Conservation (phyloP, 2,888 invertebrate genomes). For the Bombylius major region DNA sequence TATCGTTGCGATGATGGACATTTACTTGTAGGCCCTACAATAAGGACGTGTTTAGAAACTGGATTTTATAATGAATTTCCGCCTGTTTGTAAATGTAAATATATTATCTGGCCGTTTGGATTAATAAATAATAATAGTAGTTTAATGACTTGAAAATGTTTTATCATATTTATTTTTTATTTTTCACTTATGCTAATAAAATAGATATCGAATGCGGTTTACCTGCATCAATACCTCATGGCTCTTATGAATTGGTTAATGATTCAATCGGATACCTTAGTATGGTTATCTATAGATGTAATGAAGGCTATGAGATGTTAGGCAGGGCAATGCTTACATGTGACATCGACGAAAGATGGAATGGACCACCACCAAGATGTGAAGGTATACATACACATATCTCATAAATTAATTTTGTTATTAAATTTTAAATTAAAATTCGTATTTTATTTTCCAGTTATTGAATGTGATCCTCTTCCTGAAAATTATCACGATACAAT, state of each 20-base stretch:
- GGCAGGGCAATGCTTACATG: conserved; percentile 74
- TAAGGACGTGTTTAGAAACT: conserved; percentile 73
- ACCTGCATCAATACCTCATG: conserved; percentile 75
- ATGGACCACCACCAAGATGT: conserved; percentile 82
- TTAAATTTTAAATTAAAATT: not conserved
- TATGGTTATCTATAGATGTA: conserved; percentile 71
- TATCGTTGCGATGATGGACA: conserved; percentile 79
- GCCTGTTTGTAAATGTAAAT: conserved; percentile 84
- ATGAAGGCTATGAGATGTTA: conserved; percentile 73
- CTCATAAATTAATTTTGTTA: not conserved
- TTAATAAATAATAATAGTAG: not conserved
- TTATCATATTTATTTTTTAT: not conserved
- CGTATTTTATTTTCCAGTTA: conserved; percentile 38
- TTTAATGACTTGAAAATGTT: not conserved
- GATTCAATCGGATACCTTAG: conserved; percentile 79
- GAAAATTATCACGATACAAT: conserved; percentile 39
- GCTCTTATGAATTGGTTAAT: conserved; percentile 67
- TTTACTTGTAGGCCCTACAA: conserved; percentile 71
- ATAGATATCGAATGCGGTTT: conserved; percentile 79
- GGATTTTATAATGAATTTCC: conserved; percentile 91
- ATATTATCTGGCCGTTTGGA: too few relatives aligned
- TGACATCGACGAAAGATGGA: conserved; percentile 87
- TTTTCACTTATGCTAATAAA: not conserved
- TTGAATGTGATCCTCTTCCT: conserved; percentile 58
- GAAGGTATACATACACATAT: conserved; percentile 44